Percentiles rank a stretch among this genome's conserved stretches.
Conservation (phyloP, 2,113 vertebrate species). For the Falcunculus frontatus region DNA sequence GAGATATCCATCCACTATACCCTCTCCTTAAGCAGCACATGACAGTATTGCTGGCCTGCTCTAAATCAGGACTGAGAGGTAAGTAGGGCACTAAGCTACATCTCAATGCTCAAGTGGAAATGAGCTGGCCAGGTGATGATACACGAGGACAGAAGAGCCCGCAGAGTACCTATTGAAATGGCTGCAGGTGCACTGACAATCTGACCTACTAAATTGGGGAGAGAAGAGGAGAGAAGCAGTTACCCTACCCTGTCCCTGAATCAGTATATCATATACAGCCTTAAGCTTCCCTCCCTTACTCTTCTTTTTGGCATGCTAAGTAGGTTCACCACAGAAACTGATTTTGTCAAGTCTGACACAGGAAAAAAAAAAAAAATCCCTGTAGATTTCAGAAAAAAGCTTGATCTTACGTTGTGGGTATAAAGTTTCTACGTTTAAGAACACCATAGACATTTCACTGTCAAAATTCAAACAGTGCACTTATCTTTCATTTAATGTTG, state of each 20-base stretch:
- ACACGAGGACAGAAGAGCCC: not conserved
- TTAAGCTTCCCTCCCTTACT: not conserved
- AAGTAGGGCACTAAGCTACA: not conserved
- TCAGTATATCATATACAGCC: not conserved
- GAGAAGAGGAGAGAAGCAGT: not conserved
- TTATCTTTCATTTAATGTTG: not conserved
- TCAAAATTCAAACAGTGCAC: not conserved
- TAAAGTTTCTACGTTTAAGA: not conserved
- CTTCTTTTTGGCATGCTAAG: not conserved
- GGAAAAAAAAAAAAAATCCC: not conserved
- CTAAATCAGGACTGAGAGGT: not conserved
- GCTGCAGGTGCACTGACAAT: not conserved
- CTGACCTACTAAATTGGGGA: not conserved
- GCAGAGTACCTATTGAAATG: not conserved
- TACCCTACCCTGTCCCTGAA: not conserved
- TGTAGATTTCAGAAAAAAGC: not conserved
- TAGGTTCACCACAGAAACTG: not conserved
- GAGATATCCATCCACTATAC: not conserved
- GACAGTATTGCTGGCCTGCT: not conserved
- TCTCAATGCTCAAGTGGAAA: not conserved
- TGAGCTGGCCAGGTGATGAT: not conserved
- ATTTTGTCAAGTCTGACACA: not conserved
- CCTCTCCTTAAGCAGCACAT: not conserved
- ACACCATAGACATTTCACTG: not conserved
- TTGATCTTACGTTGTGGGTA: not conserved